Percentiles rank a stretch among this genome's conserved stretches.
Conservation (phyloP, 2,113 vertebrate genomes). For the Columba janthina region DNA sequence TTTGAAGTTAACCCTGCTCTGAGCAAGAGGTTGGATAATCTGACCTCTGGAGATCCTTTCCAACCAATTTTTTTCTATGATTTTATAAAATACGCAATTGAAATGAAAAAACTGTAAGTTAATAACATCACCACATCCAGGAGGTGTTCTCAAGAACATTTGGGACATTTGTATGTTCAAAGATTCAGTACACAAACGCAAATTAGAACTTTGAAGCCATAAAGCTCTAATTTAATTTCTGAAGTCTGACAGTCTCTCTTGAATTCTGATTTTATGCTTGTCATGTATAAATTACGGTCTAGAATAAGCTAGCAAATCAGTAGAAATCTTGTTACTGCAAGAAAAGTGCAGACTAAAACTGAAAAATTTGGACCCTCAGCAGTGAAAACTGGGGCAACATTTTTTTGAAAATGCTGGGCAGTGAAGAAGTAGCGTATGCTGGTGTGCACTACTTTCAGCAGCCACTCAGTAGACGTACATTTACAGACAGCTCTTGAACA, state of each 20-base stretch:
- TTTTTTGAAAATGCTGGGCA: neutral
- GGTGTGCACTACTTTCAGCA: neutral
- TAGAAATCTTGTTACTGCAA: neutral
- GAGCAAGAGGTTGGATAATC: neutral
- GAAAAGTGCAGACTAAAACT: neutral
- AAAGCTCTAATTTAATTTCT: neutral
- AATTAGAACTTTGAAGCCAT: neutral
- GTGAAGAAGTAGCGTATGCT: neutral
- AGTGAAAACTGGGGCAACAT: neutral
- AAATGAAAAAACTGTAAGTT: neutral
- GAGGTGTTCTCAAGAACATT: neutral
- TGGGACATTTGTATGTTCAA: neutral
- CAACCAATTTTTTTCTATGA: neutral
- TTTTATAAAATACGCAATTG: neutral
- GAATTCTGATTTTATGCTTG: neutral
- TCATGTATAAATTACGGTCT: neutral
- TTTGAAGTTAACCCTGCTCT: neutral
- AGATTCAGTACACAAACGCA: neutral
- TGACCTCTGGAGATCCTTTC: neutral
- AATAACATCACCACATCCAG: neutral
- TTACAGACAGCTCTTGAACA: neutral
- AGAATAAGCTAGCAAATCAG: neutral
- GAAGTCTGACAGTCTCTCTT: neutral
- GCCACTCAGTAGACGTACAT: neutral
- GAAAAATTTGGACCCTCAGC: neutral